phyloP scores from a whole-genome alignment of 2,888 invertebrate genomes.

The Nymphalis c-album region DNA sequence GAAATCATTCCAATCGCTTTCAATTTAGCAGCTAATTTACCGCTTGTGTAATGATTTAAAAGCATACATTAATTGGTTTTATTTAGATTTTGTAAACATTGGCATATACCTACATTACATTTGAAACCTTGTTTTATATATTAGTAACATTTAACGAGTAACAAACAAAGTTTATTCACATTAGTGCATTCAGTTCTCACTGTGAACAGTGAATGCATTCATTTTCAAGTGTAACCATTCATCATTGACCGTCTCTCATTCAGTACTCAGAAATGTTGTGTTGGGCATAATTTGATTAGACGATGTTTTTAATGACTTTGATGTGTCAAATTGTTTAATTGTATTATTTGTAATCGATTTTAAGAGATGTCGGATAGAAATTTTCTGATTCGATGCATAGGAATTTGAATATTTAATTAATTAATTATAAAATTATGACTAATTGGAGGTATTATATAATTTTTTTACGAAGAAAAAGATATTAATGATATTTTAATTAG shows the following conservation, averaged over 20 bases:
- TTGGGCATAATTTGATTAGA: conserved; percentile 36
- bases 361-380: not conserved
- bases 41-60: no score
- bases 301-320: conserved; percentile 21
- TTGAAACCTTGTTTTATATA: not conserved
- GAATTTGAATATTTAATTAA: not conserved
- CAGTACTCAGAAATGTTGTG: conserved; percentile 34
- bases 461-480: no score
- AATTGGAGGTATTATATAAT: no score
- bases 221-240: conserved; percentile 41
- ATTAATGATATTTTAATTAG: no score
- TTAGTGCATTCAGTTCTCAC: conserved; percentile 47
- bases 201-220: conserved; percentile 51
- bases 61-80: no score
- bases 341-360: not conserved
- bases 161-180: conserved; percentile 48
- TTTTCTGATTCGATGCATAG: not conserved
- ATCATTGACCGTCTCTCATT: conserved; percentile 37
- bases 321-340: conserved; percentile 25
- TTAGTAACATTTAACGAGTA: conserved; percentile 18
- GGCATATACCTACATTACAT: not conserved
- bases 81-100: no score
- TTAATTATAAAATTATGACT: no score
- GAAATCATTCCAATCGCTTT: no score
- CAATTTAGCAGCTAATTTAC: no score